Base-by-base conservation (phyloP, 2,113 vertebrate genomes). In the Nibea albiflora region DNA sequence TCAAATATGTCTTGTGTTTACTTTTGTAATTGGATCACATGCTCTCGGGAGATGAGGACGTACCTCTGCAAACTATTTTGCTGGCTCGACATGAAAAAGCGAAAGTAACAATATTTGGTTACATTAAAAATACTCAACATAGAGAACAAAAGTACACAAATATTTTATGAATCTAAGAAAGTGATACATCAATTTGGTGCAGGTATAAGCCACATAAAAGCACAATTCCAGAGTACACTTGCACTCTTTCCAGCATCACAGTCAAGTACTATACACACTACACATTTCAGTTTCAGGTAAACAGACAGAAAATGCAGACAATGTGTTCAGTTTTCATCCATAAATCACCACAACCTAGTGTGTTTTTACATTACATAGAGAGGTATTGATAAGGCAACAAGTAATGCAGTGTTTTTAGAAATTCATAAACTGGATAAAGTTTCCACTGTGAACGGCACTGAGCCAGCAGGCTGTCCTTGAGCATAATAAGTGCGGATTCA, bases 401-500 rank as follows among this genome's bases (percentile, higher is more conserved):
- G 17, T 74, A 56, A 66, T 66, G 49, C 15, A 73, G 39, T 58
- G 28, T 76, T 64, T 70, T 39, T 47, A 20, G 52, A 20, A 35
- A 73, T 69, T 20, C 20, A 39, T 15, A 57, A 64, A 31, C 19
- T 67, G 54, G 15, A 26, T 49, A 24, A 82, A 35, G 54, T 76
- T 85, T 77, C 14, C 69, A 83, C 62, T 16, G 56, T 72, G 69
- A 85, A 87, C 42, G 22, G 64, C 86, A 61, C 86, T 76, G 85
- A 87, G 69, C 85, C 88, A 84, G 90, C 87, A 88, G 85, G 78
- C 84, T 62, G 81, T 89, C 72, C 64, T 73, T 73, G 26, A 76
- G 57, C 35, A 79, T 9, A 31, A 69, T 65, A 61, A 8, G 31
- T 6, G 7, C 31, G 31, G 31, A 35, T 35, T 35, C 31, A 35